Percentiles rank a stretch among this genome's conserved stretches.
These are phyloP conservation scores for Hypotaenidia okinawae DNA, from an alignment of 2,797 vertebrate species.

Conservation along the genomic window DNA sequence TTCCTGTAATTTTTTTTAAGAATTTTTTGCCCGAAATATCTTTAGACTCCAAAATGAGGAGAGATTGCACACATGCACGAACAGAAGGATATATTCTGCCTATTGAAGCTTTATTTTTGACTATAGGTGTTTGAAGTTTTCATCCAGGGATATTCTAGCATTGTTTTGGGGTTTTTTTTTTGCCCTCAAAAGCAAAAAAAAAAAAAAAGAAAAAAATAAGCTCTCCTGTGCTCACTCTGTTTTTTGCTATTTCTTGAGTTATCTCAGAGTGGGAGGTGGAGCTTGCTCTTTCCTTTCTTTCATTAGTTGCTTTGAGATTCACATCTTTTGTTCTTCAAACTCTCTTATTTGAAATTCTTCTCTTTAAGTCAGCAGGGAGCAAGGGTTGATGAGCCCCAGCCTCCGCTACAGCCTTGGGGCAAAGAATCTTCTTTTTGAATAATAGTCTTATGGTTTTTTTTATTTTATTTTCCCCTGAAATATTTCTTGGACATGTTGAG, in stretches of 20 bases:
- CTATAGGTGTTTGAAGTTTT: conserved; percentile 36
- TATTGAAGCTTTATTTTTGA: conserved; percentile 52
- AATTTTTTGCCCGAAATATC: not conserved
- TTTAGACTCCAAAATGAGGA: not conserved
- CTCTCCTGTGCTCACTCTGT: not conserved
- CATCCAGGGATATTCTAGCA: not conserved
- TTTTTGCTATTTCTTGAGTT: conserved; percentile 37
- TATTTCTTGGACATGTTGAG: conserved; percentile 25
- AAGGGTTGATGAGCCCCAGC: conserved; percentile 51
- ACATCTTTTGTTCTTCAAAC: conserved; percentile 59
- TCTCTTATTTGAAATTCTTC: conserved; percentile 52
- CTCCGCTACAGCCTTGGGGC: conserved; percentile 51
- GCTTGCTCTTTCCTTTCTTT: conserved; percentile 39
- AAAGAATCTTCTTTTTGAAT: conserved; percentile 67
- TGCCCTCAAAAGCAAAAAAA: not conserved
- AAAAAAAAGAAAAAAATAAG: not conserved
- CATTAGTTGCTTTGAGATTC: conserved; percentile 70
- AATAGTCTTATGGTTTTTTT: not conserved
- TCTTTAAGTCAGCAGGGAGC: conserved; percentile 60
- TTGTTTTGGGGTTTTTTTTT: not conserved
- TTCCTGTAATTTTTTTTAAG: not conserved
- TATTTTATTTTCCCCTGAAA: conserved; percentile 8
- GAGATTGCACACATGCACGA: not conserved
- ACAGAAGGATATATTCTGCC: not conserved
- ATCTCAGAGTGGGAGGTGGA: conserved; percentile 23